These are phyloP conservation scores for Cephus sareptanus DNA, from an alignment of 2,888 invertebrate genomes.

Conservation along the genomic window DNA sequence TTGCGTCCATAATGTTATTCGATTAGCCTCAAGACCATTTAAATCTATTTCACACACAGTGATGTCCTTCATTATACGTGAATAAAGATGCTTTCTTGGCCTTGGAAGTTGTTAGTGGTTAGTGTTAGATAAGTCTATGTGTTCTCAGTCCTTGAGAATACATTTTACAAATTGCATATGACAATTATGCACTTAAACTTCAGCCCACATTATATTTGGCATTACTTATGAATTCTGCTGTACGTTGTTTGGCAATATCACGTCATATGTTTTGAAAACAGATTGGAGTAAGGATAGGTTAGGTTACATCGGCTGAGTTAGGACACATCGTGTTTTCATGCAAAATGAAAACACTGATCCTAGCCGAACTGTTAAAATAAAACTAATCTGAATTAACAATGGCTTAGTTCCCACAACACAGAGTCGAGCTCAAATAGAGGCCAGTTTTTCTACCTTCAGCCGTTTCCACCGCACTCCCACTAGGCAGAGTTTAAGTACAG, in stretches of 20 bases:
- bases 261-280: neutral
- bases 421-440: too few relatives aligned
- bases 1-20: neutral
- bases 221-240: neutral
- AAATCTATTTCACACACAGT: neutral
- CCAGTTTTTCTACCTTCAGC: too few relatives aligned
- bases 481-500: too few relatives aligned
- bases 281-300: neutral
- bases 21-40: neutral
- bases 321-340: neutral
- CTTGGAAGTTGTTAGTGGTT: neutral
- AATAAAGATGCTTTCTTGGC: neutral
- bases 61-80: neutral
- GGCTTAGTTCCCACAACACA: too few relatives aligned
- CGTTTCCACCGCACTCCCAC: too few relatives aligned
- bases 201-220: neutral
- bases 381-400: neutral
- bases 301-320: neutral
- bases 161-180: neutral
- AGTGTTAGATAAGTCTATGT: neutral
- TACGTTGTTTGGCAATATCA: neutral
- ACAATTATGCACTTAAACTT: neutral
- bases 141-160: neutral
- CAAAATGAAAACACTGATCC: neutral
- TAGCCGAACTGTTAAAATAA: neutral